These are phyloP conservation scores for Atrichornis clamosus DNA, from an alignment of 2,113 vertebrate species.

Conservation along the genomic window DNA sequence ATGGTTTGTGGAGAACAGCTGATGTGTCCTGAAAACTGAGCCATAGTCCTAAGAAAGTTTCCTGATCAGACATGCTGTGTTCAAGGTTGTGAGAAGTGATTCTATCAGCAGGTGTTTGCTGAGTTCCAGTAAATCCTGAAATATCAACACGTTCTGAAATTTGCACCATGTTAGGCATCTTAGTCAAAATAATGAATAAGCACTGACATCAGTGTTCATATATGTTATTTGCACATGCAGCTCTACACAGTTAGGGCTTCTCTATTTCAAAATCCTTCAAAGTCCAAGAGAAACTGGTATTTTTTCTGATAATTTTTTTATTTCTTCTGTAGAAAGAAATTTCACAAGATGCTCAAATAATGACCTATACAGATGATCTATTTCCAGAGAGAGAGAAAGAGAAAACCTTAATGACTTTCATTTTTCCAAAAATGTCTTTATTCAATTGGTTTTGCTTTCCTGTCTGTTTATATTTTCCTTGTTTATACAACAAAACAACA, in stretches of 20 bases:
- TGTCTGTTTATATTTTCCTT: not conserved
- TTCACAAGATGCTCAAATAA: not conserved
- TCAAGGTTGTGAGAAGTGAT: not conserved
- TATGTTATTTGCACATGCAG: not conserved
- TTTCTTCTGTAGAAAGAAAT: not conserved
- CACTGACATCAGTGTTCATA: not conserved
- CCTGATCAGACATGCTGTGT: not conserved
- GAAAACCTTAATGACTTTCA: not conserved
- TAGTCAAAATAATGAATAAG: not conserved
- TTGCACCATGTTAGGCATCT: not conserved
- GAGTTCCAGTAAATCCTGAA: not conserved
- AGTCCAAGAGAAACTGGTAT: not conserved
- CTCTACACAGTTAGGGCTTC: not conserved
- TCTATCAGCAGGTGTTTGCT: not conserved
- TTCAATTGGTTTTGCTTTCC: not conserved
- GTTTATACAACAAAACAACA: not conserved
- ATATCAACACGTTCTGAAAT: not conserved
- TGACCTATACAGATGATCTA: not conserved
- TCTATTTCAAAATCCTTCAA: not conserved
- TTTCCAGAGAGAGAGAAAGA: not conserved
- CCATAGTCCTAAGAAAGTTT: not conserved
- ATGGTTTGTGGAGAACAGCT: not conserved
- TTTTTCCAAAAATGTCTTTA: not conserved
- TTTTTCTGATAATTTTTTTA: not conserved
- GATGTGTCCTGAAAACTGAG: not conserved